phyloP scores from a whole-genome alignment of 2,797 vertebrate species.

The Emydoidea blandingii region DNA sequence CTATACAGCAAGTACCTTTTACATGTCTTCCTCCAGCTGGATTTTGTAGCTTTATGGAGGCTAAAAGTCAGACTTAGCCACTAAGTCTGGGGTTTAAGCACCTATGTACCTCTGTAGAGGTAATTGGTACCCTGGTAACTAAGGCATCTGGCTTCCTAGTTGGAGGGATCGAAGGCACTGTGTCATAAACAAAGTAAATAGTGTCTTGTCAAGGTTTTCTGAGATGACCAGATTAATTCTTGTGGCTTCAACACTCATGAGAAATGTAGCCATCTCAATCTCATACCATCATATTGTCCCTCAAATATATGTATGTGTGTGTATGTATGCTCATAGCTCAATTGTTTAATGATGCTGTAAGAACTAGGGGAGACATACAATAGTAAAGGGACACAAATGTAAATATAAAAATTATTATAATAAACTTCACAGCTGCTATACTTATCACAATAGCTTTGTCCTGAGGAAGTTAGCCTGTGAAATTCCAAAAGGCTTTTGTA shows the following conservation, averaged over 20 bases:
- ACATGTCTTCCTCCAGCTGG: background rate
- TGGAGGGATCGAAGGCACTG: background rate
- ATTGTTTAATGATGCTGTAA: background rate
- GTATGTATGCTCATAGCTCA: background rate
- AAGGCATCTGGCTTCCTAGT: background rate
- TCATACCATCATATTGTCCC: background rate
- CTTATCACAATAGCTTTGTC: background rate
- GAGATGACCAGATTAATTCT: background rate
- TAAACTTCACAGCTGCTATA: background rate
- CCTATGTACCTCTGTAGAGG: background rate
- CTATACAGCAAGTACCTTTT: background rate
- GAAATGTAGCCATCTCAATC: background rate
- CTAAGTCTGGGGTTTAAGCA: background rate
- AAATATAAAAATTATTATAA: background rate
- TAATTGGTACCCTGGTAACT: background rate
- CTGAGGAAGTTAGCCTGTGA: background rate
- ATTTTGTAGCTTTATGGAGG: background rate
- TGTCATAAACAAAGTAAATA: background rate
- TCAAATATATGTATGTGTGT: background rate
- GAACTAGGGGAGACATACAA: background rate
- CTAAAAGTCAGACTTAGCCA: background rate
- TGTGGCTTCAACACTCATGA: background rate
- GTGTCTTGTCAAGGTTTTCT: background rate
- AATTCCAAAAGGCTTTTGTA: background rate
- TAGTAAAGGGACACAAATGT: background rate